Percentiles rank a stretch among this genome's conserved stretches.
Conservation (phyloP, 2,797 vertebrate genomes). For the Diplodus sargus region DNA sequence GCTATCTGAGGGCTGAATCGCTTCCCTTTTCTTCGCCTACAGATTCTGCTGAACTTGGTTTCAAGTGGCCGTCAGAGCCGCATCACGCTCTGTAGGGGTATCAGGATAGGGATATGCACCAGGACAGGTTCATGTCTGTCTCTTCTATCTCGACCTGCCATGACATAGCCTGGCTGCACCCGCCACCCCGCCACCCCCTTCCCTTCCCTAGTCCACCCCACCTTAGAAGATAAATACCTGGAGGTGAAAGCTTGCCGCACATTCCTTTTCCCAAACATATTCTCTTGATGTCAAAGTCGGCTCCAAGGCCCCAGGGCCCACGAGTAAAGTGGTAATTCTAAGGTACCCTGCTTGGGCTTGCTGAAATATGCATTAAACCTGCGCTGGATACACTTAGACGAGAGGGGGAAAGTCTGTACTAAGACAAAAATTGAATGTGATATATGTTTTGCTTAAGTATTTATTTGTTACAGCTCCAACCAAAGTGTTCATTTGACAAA, state of each 20-base stretch:
- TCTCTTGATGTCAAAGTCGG: constrained; percentile 94
- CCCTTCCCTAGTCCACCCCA: constrained; percentile 78
- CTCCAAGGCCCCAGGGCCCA: constrained; percentile 92
- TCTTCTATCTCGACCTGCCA: constrained; percentile 77
- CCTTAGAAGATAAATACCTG: constrained; percentile 94
- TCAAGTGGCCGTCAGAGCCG: constrained; percentile 52
- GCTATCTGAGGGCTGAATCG: constrained; percentile 36
- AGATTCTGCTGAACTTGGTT: constrained; percentile 47
- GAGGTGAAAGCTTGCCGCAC: constrained; percentile 94
- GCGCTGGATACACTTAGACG: constrained; percentile 84
- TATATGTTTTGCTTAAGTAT: constrained; percentile 61
- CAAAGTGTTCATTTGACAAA: constrained; percentile 18
- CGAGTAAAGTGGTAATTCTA: constrained; percentile 93
- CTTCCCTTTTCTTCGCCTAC: constrained; percentile 53
- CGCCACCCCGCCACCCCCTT: constrained; percentile 57
- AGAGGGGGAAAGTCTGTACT: constrained; percentile 80
- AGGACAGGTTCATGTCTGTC: constrained; percentile 78
- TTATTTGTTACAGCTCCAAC: constrained; percentile 51
- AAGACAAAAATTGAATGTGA: constrained; percentile 67
- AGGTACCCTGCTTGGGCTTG: constrained; percentile 95
- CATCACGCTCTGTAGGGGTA: constrained; percentile 24
- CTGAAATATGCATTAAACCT: constrained; percentile 98
- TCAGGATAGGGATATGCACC: constrained; percentile 55
- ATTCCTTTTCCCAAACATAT: constrained; percentile 96
- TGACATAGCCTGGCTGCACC: constrained; percentile 82